phyloP scores from a whole-genome alignment of 1,140 invertebrate genomes.

The Hycleus cichorii region DNA sequence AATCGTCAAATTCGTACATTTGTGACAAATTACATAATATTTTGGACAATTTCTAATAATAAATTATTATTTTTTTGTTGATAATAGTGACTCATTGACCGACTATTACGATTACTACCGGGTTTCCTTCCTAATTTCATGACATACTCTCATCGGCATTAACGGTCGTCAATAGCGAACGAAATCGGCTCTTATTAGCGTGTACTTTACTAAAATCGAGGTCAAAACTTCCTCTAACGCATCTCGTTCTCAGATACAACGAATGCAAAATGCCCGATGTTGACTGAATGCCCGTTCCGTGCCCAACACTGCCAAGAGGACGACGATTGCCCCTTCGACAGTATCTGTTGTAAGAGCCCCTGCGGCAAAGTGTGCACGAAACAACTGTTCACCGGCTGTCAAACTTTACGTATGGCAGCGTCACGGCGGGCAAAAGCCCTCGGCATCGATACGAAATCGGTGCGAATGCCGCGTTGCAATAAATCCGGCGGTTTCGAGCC shows the following conservation, averaged over 20 bases:
- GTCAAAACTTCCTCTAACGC: neutral
- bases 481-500: conserved; percentile 65
- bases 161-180: neutral
- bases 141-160: neutral
- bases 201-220: too few relatives aligned
- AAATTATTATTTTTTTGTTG: too few relatives aligned
- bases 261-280: conserved; percentile 35
- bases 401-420: conserved; percentile 56
- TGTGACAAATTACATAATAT: too few relatives aligned
- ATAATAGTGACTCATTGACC: too few relatives aligned
- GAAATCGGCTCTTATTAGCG: neutral
- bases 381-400: conserved; percentile 49
- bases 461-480: conserved; percentile 62
- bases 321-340: conserved; percentile 38
- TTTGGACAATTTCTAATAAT: too few relatives aligned
- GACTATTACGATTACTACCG: too few relatives aligned
- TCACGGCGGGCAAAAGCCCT: conserved; percentile 54
- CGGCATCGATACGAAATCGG: conserved; percentile 42
- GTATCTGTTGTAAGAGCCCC: conserved; percentile 41
- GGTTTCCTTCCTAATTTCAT: neutral
- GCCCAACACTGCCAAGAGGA: conserved; percentile 37
- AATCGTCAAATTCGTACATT: too few relatives aligned
- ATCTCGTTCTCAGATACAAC: neutral
- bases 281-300: conserved; percentile 39
- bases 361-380: conserved; percentile 43